Evolutionary conservation across 2,113 vertebrate genomes (phyloP).

Genomic region (Anser cygnoides): DNA sequence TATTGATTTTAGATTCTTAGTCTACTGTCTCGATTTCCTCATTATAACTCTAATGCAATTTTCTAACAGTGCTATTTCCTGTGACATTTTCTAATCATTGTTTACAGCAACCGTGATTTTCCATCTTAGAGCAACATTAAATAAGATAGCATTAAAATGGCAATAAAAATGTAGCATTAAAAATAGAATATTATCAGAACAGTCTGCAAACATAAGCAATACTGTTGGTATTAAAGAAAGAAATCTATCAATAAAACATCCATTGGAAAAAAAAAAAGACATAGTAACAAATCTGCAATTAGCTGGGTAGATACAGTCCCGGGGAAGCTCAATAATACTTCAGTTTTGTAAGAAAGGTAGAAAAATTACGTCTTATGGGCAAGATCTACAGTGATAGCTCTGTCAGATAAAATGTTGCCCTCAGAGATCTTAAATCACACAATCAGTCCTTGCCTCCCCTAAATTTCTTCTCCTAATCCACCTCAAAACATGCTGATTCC

Average conservation of each 20-base stretch:
- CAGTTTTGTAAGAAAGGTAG: not conserved
- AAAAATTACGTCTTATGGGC: not conserved
- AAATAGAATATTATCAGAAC: not conserved
- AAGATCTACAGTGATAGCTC: not conserved
- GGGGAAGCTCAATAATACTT: not conserved
- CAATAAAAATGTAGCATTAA: not conserved
- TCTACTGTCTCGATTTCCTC: slow-evolving; percentile 2
- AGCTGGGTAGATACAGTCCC: not conserved
- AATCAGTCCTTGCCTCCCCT: not conserved
- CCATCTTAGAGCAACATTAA: not conserved
- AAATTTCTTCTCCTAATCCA: not conserved
- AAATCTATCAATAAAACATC: not conserved
- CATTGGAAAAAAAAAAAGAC: not conserved
- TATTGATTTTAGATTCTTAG: slow-evolving; percentile 42
- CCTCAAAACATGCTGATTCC: not conserved
- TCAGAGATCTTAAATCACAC: not conserved
- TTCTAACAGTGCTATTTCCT: slow-evolving; percentile 31
- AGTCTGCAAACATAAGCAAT: not conserved
- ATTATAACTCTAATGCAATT: slow-evolving; percentile 17
- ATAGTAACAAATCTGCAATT: not conserved
- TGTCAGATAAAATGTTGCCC: not conserved
- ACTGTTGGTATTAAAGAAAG: not conserved
- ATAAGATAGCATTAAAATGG: not conserved
- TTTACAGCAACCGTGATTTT: not conserved
- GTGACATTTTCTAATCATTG: slow-evolving; percentile 7